Percentiles rank a stretch among this genome's conserved stretches.
phyloP scores from a whole-genome alignment of 1,140 invertebrate genomes.

The Semibalanus balanoides region DNA sequence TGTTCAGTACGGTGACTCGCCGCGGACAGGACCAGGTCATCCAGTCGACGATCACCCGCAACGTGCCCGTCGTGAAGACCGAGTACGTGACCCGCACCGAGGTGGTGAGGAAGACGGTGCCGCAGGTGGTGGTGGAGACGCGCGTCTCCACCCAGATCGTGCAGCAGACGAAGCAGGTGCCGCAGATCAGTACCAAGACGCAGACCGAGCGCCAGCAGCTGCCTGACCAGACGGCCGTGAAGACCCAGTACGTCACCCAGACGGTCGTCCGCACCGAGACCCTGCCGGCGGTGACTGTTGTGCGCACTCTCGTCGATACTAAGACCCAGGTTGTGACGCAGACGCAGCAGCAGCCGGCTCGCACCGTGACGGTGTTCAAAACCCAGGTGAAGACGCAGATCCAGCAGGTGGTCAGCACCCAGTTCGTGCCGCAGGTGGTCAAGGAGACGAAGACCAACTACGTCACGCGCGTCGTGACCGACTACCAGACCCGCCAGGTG shows the following conservation, averaged over 20 bases:
- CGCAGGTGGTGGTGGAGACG: too few species aligned
- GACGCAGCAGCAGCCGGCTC: slow-evolving; percentile 12
- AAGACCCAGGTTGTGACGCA: slow-evolving; percentile 12
- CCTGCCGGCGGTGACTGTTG: slow-evolving; percentile 9
- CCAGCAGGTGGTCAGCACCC: slow-evolving; percentile 13
- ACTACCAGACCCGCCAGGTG: too few species aligned
- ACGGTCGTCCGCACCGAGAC: too few species aligned
- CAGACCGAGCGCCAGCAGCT: slow-evolving; percentile 11
- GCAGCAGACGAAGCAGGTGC: too few species aligned
- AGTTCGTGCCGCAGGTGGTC: slow-evolving; percentile 15
- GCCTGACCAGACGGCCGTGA: slow-evolving; percentile 8
- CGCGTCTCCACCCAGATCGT: too few species aligned
- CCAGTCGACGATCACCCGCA: too few species aligned
- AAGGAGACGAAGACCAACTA: slow-evolving; percentile 5
- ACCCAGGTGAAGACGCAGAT: slow-evolving; percentile 14
- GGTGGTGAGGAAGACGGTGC: too few species aligned
- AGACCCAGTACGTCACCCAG: slow-evolving; percentile 14
- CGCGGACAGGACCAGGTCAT: too few species aligned
- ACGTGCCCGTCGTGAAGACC: too few species aligned
- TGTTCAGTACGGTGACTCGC: too few species aligned
- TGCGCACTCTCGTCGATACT: slow-evolving; percentile 12
- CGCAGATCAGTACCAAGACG: slow-evolving; percentile 16
- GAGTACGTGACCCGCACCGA: too few species aligned
- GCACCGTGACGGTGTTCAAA: slow-evolving; percentile 8
- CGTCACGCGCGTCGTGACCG: too few species aligned